Percentiles rank a stretch among this genome's conserved stretches.
Conservation (phyloP, 2,888 invertebrate species). For the Tribolium freemani region DNA sequence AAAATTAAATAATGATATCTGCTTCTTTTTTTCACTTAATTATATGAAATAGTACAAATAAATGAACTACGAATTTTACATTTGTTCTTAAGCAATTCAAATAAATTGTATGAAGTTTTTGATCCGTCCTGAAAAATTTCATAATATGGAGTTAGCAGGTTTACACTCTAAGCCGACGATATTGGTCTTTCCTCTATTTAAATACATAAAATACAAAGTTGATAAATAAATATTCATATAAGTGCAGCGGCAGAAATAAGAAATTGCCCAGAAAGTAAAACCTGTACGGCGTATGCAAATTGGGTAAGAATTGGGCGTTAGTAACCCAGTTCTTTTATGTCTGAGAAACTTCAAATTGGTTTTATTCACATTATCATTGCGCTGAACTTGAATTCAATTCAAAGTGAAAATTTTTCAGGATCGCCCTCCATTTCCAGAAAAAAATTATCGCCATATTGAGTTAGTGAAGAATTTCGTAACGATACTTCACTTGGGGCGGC, state of each 20-base stretch:
- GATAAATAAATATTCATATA: background rate
- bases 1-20: too few relatives aligned
- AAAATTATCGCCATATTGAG: slow-evolving; percentile 12
- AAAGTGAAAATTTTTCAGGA: slow-evolving; percentile 15
- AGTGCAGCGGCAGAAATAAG: background rate
- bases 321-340: slow-evolving; percentile 10
- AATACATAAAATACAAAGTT: background rate
- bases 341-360: slow-evolving; percentile 12
- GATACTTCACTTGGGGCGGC: slow-evolving; percentile 11
- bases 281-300: background rate
- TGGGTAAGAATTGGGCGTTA: background rate
- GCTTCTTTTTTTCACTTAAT: too few relatives aligned
- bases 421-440: background rate
- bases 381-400: slow-evolving; percentile 4
- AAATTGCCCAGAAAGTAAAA: background rate
- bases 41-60: too few relatives aligned
- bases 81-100: too few relatives aligned
- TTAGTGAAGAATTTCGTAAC: slow-evolving; percentile 24
- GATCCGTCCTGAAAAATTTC: too few relatives aligned
- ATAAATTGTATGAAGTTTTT: too few relatives aligned
- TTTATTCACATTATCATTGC: slow-evolving; percentile 19
- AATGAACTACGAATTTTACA: too few relatives aligned
- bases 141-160: too few relatives aligned
- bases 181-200: too few relatives aligned
- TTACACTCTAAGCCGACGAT: too few relatives aligned